Evolutionary conservation across 2,888 invertebrate species (phyloP), one percentile per base, ranked within the genome.

Genomic region (Caenorhabditis sinica): DNA sequence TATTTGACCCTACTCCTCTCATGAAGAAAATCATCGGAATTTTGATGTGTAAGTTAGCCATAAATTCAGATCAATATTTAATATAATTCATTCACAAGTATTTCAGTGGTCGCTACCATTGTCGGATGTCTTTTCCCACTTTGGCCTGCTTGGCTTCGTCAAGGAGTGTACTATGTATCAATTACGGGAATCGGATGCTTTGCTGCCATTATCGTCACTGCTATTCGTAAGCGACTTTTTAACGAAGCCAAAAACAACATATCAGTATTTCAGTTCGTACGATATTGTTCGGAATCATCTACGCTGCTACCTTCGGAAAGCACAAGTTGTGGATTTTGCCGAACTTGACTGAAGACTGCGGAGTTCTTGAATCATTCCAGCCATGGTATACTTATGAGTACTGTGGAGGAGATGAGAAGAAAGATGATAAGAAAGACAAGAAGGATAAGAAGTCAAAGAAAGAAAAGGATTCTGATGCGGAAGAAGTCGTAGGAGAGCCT

Each of bases 321-420:
- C 96, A 98, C 93, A 97, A 98, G 93, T 95, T 99, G 88, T 99
- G 99, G 98, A 95, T 99, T 87, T 95, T 99, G 91, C 99, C 99
- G n/a, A 99, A 99, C 94, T 94, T 99, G 58, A 97, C 97, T 0
- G 99, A 98, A 93, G 88, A 99, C 93, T 98, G 98, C 36, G 98
- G 99, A 72, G 97, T 99, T 95, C 96, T 98, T 89, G 98, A 98
- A 9, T 98, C 98, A 0, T 99, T 99, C 94, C 97, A 97, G 96
- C 99, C 99, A 3, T 94, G 97, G 0, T 98, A 97, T 93, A 92
- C 92, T 1, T 92, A 92, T 75, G 91, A 89, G 61, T 89, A 90
- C 53, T 82, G 66, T 53, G 84, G 82, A 53, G 77, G 72, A 25
- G 73, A 56, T 15, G 68, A 68, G 28, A 79, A 68, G 23, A 79